phyloP scores from a whole-genome alignment of 2,888 invertebrate genomes.

The Pristionchus japonicus region DNA sequence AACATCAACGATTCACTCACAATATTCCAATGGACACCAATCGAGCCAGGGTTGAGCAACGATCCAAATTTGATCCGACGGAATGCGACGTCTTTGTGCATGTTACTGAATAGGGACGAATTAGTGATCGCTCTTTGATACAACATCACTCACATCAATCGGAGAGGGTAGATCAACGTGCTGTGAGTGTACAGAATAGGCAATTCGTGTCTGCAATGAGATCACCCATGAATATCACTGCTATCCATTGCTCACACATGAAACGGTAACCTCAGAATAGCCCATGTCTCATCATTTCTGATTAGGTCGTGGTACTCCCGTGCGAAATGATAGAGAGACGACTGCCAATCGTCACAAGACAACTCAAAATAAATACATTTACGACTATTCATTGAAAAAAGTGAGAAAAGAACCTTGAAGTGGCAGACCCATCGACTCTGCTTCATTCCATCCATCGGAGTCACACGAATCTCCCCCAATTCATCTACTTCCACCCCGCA shows the following conservation, averaged over 20 bases:
- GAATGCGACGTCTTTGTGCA: neutral
- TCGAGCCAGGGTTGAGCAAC: neutral
- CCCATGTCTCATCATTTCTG: neutral
- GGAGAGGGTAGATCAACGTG: neutral
- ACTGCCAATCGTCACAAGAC: neutral
- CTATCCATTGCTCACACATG: neutral
- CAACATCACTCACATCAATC: neutral
- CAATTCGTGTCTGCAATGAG: neutral
- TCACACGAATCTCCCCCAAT: neutral
- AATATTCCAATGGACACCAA: conserved; percentile 4
- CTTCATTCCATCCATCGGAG: neutral
- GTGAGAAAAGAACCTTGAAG: neutral
- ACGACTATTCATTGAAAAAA: neutral
- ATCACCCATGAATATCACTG: neutral
- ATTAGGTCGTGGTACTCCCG: neutral
- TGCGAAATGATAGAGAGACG: neutral
- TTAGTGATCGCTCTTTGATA: neutral
- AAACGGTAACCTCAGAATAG: neutral
- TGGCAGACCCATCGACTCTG: neutral
- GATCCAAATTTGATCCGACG: neutral
- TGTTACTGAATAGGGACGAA: neutral
- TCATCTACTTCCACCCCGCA: neutral
- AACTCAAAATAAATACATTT: neutral
- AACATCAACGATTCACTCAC: neutral
- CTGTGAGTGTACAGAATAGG: neutral